phyloP scores from a whole-genome alignment of 2,888 invertebrate genomes.

The Drosophila kanekoi region DNA sequence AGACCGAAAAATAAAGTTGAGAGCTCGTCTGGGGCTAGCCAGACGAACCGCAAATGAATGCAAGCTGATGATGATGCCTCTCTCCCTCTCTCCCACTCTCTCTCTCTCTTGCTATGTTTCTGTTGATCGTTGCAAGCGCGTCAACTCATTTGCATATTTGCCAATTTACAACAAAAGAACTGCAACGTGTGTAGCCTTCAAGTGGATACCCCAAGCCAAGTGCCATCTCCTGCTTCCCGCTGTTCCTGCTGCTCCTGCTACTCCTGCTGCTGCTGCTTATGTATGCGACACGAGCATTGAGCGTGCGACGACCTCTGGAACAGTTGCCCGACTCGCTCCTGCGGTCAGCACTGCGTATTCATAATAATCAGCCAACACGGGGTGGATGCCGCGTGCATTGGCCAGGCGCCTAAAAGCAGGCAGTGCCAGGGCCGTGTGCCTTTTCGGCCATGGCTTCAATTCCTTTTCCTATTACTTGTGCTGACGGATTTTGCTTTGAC shows the following conservation, averaged over 20 bases:
- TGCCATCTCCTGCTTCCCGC: neutral
- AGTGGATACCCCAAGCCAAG: conserved; percentile 22
- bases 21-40: conserved; percentile 36
- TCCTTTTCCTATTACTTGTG: conserved; percentile 63
- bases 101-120: conserved; percentile 4
- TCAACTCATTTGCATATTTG: conserved; percentile 82
- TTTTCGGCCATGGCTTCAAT: conserved; percentile 46
- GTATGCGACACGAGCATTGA: conserved; percentile 65
- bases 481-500: conserved; percentile 73
- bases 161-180: conserved; percentile 77
- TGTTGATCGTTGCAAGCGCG: conserved; percentile 51
- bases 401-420: conserved; percentile 31
- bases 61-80: conserved; percentile 38
- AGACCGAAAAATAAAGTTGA: conserved; percentile 32
- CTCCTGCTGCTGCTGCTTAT: conserved; percentile 49
- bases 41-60: conserved; percentile 56
- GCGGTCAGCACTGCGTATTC: conserved; percentile 72
- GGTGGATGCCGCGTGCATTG: conserved; percentile 19
- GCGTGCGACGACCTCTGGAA: conserved; percentile 62
- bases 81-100: neutral
- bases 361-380: conserved; percentile 67
- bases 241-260: neutral
- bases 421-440: conserved; percentile 29
- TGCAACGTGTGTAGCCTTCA: conserved; percentile 65
- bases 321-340: conserved; percentile 34